Percentiles rank a stretch among this genome's conserved stretches.
phyloP scores from a whole-genome alignment of 1,140 invertebrate genomes.

The Heterodera schachtii region DNA sequence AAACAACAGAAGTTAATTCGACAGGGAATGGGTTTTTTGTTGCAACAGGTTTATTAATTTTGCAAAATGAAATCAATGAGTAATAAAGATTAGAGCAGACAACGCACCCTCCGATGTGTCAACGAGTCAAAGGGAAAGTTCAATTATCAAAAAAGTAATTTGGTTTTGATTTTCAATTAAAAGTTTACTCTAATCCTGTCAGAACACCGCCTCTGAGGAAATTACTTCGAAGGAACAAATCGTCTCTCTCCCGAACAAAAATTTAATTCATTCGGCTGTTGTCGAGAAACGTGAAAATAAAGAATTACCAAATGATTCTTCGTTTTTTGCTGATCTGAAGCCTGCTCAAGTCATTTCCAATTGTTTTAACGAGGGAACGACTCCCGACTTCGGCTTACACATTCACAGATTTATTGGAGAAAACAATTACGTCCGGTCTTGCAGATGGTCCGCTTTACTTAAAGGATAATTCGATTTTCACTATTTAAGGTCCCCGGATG shows the following conservation, averaged over 20 bases:
- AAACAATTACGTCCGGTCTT: slow-evolving; percentile 41
- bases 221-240: background rate
- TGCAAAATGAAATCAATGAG: background rate
- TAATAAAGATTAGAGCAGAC: background rate
- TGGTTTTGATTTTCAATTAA: background rate
- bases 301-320: background rate
- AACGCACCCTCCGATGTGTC: background rate
- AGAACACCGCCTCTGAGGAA: background rate
- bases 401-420: slow-evolving; percentile 32
- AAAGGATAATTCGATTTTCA: background rate
- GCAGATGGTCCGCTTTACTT: slow-evolving; percentile 29
- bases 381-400: slow-evolving; percentile 29
- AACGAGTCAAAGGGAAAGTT: background rate
- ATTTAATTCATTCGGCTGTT: background rate
- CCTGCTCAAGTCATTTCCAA: slow-evolving; percentile 24
- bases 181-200: background rate
- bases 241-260: background rate
- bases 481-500: slow-evolving; percentile 36
- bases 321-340: slow-evolving; percentile 11
- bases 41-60: slow-evolving; percentile 17
- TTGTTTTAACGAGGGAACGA: slow-evolving; percentile 34
- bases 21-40: slow-evolving; percentile 13
- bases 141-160: background rate
- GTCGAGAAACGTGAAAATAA: background rate
- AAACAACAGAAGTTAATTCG: slow-evolving; percentile 1